Conservation (phyloP, 1,140 invertebrate species). For the Conus betulinus region DNA sequence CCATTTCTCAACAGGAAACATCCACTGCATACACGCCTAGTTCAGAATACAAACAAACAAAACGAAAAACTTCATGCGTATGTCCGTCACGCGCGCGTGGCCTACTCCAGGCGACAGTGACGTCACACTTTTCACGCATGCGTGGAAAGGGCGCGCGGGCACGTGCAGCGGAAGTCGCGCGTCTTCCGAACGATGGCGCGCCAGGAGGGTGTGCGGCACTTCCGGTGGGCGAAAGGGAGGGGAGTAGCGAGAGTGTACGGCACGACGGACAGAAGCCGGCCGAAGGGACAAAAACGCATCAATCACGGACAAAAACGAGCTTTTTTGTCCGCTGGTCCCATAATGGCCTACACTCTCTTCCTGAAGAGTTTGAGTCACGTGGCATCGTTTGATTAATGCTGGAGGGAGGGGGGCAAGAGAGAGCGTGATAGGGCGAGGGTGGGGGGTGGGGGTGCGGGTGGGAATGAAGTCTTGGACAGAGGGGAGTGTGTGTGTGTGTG, state of each 20-base stretch:
- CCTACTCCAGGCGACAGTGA: constrained; percentile 28
- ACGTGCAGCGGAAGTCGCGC: constrained; percentile 33
- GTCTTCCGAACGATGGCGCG: background rate
- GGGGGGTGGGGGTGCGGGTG: background rate
- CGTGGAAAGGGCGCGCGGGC: background rate
- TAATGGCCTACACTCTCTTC: background rate
- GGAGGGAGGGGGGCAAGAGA: background rate
- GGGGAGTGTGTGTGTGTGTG: no score
- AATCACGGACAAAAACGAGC: constrained; percentile 28
- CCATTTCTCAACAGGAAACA: no score
- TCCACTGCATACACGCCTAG: no score
- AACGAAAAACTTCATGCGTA: no score
- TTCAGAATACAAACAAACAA: no score
- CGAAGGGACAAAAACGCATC: constrained; percentile 28
- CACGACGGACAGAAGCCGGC: background rate
- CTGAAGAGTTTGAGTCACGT: background rate
- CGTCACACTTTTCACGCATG: constrained; percentile 25
- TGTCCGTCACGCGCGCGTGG: background rate
- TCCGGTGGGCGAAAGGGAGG: constrained; percentile 6
- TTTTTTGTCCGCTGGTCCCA: background rate
- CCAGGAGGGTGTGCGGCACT: background rate
- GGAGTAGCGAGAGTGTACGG: background rate
- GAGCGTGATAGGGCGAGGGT: background rate
- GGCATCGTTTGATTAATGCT: constrained; percentile 34
- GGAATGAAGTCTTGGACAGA: background rate